phyloP scores from a whole-genome alignment of 2,888 invertebrate species.

The Ctenicera cuprea region DNA sequence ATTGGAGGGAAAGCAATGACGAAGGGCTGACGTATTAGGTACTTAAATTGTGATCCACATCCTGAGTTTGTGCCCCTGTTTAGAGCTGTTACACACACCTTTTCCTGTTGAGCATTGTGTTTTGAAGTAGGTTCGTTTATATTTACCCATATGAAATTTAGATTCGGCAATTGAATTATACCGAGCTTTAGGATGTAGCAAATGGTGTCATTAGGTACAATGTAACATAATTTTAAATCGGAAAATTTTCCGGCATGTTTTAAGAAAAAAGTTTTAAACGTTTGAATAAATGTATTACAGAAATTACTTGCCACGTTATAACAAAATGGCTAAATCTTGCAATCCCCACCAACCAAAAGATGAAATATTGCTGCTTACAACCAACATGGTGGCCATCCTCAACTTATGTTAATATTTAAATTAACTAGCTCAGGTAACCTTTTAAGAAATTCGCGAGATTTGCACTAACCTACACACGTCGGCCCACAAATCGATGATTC shows the following conservation, averaged over 20 bases:
- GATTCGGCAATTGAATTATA: conserved; percentile 5
- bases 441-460: neutral
- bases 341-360: too few relatives aligned
- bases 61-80: conserved; percentile 50
- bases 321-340: too few relatives aligned
- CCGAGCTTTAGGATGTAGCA: too few relatives aligned
- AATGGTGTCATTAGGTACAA: conserved; percentile 2
- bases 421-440: conserved; percentile 1
- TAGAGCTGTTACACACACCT: conserved; percentile 49
- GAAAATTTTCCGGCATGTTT: too few relatives aligned
- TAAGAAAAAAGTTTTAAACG: too few relatives aligned
- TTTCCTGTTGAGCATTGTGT: conserved; percentile 46
- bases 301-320: too few relatives aligned
- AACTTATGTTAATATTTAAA: neutral
- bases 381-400: neutral
- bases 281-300: too few relatives aligned
- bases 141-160: conserved; percentile 31
- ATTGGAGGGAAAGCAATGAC: conserved; percentile 4
- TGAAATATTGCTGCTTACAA: neutral
- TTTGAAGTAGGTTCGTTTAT: conserved; percentile 28
- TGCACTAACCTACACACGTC: conserved; percentile 4
- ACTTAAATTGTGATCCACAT: conserved; percentile 44
- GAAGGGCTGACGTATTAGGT: conserved; percentile 32
- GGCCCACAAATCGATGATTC: neutral
- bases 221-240: too few relatives aligned